Evolutionary conservation across 2,888 invertebrate genomes (phyloP).

Genomic region (Galeruca laticollis): DNA sequence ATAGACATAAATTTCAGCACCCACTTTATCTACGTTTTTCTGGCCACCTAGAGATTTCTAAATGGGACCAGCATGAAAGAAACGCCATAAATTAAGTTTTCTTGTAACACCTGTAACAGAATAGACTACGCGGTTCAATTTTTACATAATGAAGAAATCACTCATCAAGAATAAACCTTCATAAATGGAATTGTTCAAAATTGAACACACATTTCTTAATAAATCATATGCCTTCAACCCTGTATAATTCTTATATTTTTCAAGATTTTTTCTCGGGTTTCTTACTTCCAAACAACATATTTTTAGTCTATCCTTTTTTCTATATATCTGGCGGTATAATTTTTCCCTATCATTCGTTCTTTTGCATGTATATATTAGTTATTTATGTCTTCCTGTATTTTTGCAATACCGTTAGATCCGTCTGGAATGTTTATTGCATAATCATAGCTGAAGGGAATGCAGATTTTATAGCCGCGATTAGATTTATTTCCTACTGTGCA

Average conservation of each 20-base stretch:
- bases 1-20: conserved; percentile 37
- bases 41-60: conserved; percentile 40
- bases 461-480: conserved; percentile 3
- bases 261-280: too few relatives aligned
- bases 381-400: not conserved
- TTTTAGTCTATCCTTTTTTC: not conserved
- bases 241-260: not conserved
- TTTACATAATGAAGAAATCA: conserved; percentile 25
- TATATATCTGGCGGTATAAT: not conserved
- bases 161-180: conserved; percentile 7
- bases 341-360: not conserved
- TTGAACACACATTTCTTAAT: not conserved
- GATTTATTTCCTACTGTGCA: conserved; percentile 4
- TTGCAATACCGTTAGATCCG: conserved; percentile 2
- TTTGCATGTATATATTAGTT: not conserved
- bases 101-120: conserved; percentile 19
- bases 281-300: not conserved
- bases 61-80: conserved; percentile 36
- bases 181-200: conserved; percentile 21
- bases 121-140: not conserved
- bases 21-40: conserved; percentile 20
- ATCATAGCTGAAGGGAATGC: conserved; percentile 3
- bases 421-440: conserved; percentile 9
- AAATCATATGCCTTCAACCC: conserved; percentile 1
- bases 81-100: conserved; percentile 30